These are phyloP conservation scores for Pitangus sulphuratus DNA, from an alignment of 2,797 vertebrate genomes.

Conservation along the genomic window DNA sequence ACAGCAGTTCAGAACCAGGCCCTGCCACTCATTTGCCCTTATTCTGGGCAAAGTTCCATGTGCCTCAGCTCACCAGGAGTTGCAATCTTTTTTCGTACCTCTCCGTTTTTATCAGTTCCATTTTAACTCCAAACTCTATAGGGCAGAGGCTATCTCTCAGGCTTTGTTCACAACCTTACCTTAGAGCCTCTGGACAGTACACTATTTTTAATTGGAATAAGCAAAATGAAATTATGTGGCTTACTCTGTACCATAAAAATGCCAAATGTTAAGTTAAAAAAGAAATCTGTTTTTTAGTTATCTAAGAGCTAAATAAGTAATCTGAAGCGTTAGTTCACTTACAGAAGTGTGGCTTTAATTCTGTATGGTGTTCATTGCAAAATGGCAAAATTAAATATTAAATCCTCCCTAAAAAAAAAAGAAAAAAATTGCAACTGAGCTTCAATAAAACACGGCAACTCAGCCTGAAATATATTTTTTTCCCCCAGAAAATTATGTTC, in stretches of 20 bases:
- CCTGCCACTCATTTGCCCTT: slow-evolving; percentile 35
- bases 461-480: not conserved
- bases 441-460: not conserved
- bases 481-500: not conserved
- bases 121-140: not conserved
- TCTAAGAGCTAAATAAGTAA: not conserved
- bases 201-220: not conserved
- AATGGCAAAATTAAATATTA: slow-evolving; percentile 37
- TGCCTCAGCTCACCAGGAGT: not conserved
- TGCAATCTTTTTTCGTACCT: not conserved
- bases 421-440: not conserved
- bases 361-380: not conserved
- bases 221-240: not conserved
- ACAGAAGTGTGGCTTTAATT: not conserved
- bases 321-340: not conserved
- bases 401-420: not conserved
- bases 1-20: slow-evolving; percentile 34
- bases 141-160: not conserved
- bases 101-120: not conserved
- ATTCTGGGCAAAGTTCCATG: slow-evolving; percentile 19
- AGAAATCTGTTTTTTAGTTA: not conserved
- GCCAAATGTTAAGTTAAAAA: not conserved
- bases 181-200: not conserved
- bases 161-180: not conserved
- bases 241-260: not conserved